Evolutionary conservation across 1,140 invertebrate species (phyloP).

Genomic region (Cydia strobilella): DNA sequence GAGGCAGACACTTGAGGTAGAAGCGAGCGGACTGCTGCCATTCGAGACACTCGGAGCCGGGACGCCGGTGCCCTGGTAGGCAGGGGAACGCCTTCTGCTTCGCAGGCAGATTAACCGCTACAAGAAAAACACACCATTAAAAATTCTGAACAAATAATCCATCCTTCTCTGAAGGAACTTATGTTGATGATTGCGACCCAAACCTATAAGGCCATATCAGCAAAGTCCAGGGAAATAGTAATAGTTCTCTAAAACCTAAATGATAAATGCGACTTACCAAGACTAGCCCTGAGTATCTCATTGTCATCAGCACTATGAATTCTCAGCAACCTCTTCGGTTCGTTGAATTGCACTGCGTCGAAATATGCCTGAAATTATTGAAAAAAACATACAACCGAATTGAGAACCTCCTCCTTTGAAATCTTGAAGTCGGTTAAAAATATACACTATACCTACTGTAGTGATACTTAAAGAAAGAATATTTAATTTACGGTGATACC

Average conservation of each 20-base stretch:
- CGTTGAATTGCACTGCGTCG: slow-evolving; percentile 90
- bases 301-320: slow-evolving; percentile 86
- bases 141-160: not conserved
- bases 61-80: slow-evolving; percentile 81
- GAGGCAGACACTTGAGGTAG: slow-evolving; percentile 83
- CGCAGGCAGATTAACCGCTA: slow-evolving; percentile 67
- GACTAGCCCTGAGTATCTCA: slow-evolving; percentile 85
- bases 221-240: too few species aligned
- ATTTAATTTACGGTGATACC: too few species aligned
- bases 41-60: slow-evolving; percentile 87
- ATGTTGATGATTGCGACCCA: too few species aligned
- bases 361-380: slow-evolving; percentile 85
- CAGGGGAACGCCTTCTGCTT: slow-evolving; percentile 86
- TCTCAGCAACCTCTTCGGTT: slow-evolving; percentile 87
- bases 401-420: too few species aligned
- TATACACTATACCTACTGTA: too few species aligned
- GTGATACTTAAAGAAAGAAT: too few species aligned
- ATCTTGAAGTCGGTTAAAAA: too few species aligned
- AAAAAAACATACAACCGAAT: too few species aligned
- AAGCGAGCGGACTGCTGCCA: slow-evolving; percentile 89
- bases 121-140: slow-evolving; percentile 23
- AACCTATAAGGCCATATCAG: too few species aligned
- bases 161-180: not conserved
- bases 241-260: too few species aligned
- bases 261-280: slow-evolving; percentile 79